A percentile compares a stretch with the other conserved stretches of the same genome.
Conservation (phyloP, 2,797 vertebrate genomes). For the Alcedo quadribrachys region DNA sequence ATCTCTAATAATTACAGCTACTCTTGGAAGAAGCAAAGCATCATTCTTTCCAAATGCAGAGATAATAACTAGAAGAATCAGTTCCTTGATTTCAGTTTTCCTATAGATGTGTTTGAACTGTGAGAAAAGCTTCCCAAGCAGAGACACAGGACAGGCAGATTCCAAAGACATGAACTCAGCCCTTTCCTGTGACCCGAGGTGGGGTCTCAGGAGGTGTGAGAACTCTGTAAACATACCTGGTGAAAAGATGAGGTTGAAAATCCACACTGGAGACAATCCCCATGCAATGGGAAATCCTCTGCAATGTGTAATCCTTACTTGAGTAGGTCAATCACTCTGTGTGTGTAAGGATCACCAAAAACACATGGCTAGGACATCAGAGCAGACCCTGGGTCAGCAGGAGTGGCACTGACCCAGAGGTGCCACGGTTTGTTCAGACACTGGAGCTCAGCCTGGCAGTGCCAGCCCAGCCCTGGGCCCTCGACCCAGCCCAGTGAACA, state of each 20-base stretch:
- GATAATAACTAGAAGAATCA: background rate
- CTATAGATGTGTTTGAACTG: background rate
- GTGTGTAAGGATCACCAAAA: background rate
- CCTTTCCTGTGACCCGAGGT: background rate
- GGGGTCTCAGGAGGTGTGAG: background rate
- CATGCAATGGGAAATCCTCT: background rate
- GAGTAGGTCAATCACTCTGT: background rate
- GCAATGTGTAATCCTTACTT: background rate
- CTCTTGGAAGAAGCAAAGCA: background rate
- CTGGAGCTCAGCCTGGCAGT: background rate
- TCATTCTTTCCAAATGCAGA: background rate
- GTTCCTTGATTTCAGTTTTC: background rate
- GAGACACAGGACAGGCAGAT: background rate
- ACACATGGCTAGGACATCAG: background rate
- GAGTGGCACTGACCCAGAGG: background rate
- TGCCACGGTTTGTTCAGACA: background rate
- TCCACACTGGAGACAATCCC: background rate
- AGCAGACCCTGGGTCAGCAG: background rate
- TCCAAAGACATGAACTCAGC: background rate
- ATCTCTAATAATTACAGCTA: background rate
- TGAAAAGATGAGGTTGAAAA: background rate
- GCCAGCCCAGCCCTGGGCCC: background rate
- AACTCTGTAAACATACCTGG: background rate
- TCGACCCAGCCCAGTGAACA: background rate
- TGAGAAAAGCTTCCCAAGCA: background rate